These are phyloP conservation scores for Monopterus albus DNA, from an alignment of 2,113 vertebrate genomes.

Conservation along the genomic window DNA sequence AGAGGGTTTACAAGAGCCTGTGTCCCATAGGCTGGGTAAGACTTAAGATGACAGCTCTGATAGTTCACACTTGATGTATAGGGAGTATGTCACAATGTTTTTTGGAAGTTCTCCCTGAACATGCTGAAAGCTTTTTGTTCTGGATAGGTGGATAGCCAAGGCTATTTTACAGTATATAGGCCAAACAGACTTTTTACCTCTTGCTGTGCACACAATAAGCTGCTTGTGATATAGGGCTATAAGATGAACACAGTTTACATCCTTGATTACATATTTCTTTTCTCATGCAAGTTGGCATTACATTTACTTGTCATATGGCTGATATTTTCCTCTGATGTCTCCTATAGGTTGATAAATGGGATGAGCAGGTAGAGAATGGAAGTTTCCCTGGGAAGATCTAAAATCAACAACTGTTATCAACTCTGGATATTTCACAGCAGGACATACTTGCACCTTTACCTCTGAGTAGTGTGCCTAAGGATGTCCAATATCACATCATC, in stretches of 20 bases:
- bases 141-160: too few species aligned
- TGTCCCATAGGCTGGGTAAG: slow-evolving; percentile 80
- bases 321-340: slow-evolving; percentile 15
- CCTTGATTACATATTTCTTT: too few species aligned
- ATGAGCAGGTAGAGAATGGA: slow-evolving; percentile 79
- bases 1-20: slow-evolving; percentile 80
- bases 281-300: not conserved
- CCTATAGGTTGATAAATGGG: slow-evolving; percentile 80
- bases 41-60: not conserved
- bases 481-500: slow-evolving; percentile 13
- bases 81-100: too few species aligned
- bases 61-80: too few species aligned
- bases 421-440: slow-evolving; percentile 13
- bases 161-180: too few species aligned
- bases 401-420: slow-evolving; percentile 12
- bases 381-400: slow-evolving; percentile 82
- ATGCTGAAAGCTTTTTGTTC: too few species aligned
- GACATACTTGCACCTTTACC: slow-evolving; percentile 13
- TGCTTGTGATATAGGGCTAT: too few species aligned
- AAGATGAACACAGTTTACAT: too few species aligned
- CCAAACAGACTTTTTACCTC: too few species aligned
- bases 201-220: too few species aligned
- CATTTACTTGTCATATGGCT: not conserved
- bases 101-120: too few species aligned
- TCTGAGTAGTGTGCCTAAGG: slow-evolving; percentile 48